Conservation (phyloP, 1,140 invertebrate genomes). For the Diorhabda sublineata region DNA sequence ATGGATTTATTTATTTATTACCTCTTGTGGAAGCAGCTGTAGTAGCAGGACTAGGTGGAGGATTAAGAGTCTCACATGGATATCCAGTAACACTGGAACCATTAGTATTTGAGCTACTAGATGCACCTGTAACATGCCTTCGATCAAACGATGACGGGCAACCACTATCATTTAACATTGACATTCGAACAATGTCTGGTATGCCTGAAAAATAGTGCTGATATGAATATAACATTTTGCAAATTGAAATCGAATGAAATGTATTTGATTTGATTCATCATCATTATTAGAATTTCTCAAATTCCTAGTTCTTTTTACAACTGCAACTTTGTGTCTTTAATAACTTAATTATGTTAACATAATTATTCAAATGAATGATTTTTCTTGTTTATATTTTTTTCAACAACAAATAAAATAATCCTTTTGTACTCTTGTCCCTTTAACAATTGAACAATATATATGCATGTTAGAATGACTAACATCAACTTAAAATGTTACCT, state of each 20-base stretch:
- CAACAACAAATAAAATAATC: too few species aligned
- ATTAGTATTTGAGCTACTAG: constrained; percentile 62
- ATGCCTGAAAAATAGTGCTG: constrained; percentile 34
- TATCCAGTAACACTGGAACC: constrained; percentile 54
- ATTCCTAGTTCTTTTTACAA: too few species aligned
- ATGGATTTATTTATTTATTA: constrained; percentile 29
- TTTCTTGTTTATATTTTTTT: too few species aligned
- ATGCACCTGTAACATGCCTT: constrained; percentile 77
- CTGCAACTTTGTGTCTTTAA: too few species aligned
- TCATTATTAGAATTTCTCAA: too few species aligned
- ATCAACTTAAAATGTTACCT: constrained; percentile 16
- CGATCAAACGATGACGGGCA: constrained; percentile 66
- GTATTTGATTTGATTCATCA: too few species aligned
- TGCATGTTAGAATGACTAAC: background rate
- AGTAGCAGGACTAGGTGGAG: constrained; percentile 83
- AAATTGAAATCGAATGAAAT: too few species aligned
- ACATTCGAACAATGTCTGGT: constrained; percentile 62
- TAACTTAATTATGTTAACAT: too few species aligned
- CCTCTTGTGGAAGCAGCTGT: constrained; percentile 56
- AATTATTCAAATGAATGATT: too few species aligned
- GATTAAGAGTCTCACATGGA: constrained; percentile 79
- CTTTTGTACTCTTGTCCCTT: too few species aligned
- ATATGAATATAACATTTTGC: too few species aligned
- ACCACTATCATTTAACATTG: constrained; percentile 58
- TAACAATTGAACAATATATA: too few species aligned